A percentile compares a stretch with the other conserved stretches of the same genome.
These are phyloP conservation scores for Hypomecis atomaria DNA, from an alignment of 2,888 invertebrate species.

Conservation along the genomic window DNA sequence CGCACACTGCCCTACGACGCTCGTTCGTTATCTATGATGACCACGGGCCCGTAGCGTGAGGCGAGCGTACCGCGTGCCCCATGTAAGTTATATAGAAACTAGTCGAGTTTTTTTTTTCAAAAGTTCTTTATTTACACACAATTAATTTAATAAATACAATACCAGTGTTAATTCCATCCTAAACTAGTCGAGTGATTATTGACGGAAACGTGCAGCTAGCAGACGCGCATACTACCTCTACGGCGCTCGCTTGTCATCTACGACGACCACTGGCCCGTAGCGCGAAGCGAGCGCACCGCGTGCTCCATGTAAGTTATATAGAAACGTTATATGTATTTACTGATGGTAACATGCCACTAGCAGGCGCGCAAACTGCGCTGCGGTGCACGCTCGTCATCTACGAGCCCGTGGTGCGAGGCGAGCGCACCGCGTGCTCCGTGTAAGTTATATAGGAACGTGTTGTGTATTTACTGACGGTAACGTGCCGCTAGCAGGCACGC, in stretches of 20 bases:
- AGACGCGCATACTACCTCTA: slow-evolving; percentile 89
- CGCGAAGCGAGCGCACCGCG: slow-evolving; percentile 94
- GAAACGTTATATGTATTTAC: slow-evolving; percentile 91
- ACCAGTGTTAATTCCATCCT: too few species aligned
- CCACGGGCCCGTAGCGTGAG: slow-evolving; percentile 93
- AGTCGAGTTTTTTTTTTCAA: slow-evolving; percentile 90
- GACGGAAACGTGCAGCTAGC: slow-evolving; percentile 90
- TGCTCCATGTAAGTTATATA: slow-evolving; percentile 89
- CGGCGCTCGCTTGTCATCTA: slow-evolving; percentile 94
- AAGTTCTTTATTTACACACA: too few species aligned
- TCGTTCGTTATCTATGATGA: slow-evolving; percentile 95
- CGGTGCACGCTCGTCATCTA: slow-evolving; percentile 94
- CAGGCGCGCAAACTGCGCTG: slow-evolving; percentile 89
- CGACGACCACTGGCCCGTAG: slow-evolving; percentile 94
- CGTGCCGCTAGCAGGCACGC: slow-evolving; percentile 90
- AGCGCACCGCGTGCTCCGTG: slow-evolving; percentile 94
- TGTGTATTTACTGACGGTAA: slow-evolving; percentile 91
- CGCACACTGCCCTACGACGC: slow-evolving; percentile 89
- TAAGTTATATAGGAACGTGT: slow-evolving; percentile 89
- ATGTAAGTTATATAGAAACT: slow-evolving; percentile 90
- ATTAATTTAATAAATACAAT: too few species aligned
- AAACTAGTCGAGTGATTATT: slow-evolving; percentile 91
- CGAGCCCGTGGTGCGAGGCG: slow-evolving; percentile 94
- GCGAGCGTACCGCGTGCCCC: slow-evolving; percentile 95
- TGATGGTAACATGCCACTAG: slow-evolving; percentile 90